These are phyloP conservation scores for Saguinus imperator DNA, from an alignment of 2,113 vertebrate species.

Conservation along the genomic window DNA sequence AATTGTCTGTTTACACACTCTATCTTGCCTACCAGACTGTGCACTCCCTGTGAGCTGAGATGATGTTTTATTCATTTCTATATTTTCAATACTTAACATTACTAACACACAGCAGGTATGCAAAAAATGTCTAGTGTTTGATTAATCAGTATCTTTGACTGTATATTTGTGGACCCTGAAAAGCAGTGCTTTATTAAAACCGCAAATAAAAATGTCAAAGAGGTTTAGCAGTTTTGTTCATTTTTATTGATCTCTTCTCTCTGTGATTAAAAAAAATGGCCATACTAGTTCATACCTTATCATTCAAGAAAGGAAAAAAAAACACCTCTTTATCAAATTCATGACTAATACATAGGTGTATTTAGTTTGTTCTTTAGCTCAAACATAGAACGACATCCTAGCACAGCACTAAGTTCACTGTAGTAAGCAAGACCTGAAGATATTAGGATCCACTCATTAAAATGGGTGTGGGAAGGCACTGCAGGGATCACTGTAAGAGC, in stretches of 20 bases:
- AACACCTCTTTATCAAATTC: not conserved
- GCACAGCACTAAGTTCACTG: constrained; percentile 15
- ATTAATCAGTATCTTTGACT: constrained; percentile 31
- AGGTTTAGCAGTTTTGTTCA: constrained; percentile 1
- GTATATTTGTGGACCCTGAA: not conserved
- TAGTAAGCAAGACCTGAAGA: constrained; percentile 9
- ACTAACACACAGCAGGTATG: constrained; percentile 23
- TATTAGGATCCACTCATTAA: constrained; percentile 41
- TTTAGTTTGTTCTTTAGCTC: not conserved
- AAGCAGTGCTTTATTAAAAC: constrained; percentile 41
- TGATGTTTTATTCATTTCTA: constrained; percentile 59
- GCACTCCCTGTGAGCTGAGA: constrained; percentile 14
- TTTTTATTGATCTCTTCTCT: constrained; percentile 31
- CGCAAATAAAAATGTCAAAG: constrained; percentile 17
- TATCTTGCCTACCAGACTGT: constrained; percentile 11
- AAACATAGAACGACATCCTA: not conserved
- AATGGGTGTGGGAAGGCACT: not conserved
- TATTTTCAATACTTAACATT: constrained; percentile 46
- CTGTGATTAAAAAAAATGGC: constrained; percentile 47
- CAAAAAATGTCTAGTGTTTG: constrained; percentile 20
- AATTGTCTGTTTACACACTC: constrained; percentile 54
- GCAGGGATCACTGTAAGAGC: not conserved
- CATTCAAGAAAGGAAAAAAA: not conserved
- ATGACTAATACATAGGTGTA: not conserved
- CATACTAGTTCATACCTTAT: constrained; percentile 37